phyloP scores from a whole-genome alignment of 2,888 invertebrate species.

The Parnassius glacialis region DNA sequence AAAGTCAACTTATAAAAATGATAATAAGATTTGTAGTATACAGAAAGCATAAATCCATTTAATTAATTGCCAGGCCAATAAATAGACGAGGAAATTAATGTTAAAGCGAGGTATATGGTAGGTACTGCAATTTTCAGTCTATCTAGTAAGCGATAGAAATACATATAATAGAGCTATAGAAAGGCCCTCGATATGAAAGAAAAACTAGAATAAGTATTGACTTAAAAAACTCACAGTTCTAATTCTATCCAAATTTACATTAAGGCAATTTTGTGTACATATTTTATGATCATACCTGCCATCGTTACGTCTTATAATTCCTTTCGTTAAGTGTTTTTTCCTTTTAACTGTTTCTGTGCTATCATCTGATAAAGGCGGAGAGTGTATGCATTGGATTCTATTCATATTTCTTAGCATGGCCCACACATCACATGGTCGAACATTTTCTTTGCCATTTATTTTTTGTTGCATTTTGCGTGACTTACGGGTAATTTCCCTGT shows the following conservation, averaged over 20 bases:
- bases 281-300: constrained; percentile 41
- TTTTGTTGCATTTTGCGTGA: constrained; percentile 25
- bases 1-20: too few relatives aligned
- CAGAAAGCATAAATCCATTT: too few relatives aligned
- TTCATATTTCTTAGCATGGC: constrained; percentile 63
- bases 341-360: constrained; percentile 45
- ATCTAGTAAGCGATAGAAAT: too few relatives aligned
- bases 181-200: too few relatives aligned
- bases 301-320: constrained; percentile 44
- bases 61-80: too few relatives aligned
- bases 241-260: too few relatives aligned
- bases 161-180: too few relatives aligned
- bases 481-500: constrained; percentile 36
- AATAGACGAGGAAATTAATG: background rate
- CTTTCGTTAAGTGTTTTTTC: constrained; percentile 32
- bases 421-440: constrained; percentile 60
- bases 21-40: too few relatives aligned
- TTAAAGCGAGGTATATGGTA: background rate
- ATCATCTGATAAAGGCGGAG: constrained; percentile 58
- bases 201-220: too few relatives aligned
- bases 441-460: constrained; percentile 35
- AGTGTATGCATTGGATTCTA: constrained; percentile 57
- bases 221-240: too few relatives aligned
- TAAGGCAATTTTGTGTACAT: too few relatives aligned
- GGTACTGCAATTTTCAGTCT: too few relatives aligned